Percentiles rank a stretch among this genome's conserved stretches.
These are phyloP conservation scores for Pluvialis apricaria DNA, from an alignment of 2,113 vertebrate genomes.

Conservation along the genomic window DNA sequence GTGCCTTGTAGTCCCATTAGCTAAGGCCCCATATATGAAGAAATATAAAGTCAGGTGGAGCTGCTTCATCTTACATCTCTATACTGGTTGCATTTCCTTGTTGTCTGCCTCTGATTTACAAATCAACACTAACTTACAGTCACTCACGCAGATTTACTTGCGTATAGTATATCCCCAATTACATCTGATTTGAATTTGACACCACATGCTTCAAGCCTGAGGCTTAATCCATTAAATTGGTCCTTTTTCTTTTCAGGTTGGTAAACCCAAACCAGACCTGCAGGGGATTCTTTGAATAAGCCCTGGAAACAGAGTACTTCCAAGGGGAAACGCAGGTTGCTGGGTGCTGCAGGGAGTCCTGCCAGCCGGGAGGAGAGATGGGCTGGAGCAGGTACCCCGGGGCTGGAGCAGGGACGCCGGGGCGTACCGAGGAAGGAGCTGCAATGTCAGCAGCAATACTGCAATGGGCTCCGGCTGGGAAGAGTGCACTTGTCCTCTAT, in stretches of 20 bases:
- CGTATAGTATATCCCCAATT: background rate
- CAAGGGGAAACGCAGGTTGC: background rate
- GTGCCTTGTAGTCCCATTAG: background rate
- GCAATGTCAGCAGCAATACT: background rate
- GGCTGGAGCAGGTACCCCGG: background rate
- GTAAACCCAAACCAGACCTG: background rate
- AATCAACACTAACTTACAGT: background rate
- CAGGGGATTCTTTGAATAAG: background rate
- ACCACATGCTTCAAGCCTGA: background rate
- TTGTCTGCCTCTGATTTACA: background rate
- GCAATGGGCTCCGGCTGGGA: background rate
- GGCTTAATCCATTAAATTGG: background rate
- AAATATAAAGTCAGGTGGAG: background rate
- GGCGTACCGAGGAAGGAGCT: background rate
- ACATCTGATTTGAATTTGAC: background rate
- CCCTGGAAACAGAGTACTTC: background rate
- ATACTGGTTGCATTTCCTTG: background rate
- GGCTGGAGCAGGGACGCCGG: too few species aligned
- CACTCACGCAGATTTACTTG: background rate
- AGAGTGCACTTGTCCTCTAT: too few species aligned
- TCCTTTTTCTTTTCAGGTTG: background rate
- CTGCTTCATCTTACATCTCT: background rate
- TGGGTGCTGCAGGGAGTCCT: background rate
- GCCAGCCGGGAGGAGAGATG: background rate
- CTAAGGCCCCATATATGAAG: background rate